These are phyloP conservation scores for Phaethornis superciliosus DNA, from an alignment of 2,113 vertebrate genomes.

Conservation along the genomic window DNA sequence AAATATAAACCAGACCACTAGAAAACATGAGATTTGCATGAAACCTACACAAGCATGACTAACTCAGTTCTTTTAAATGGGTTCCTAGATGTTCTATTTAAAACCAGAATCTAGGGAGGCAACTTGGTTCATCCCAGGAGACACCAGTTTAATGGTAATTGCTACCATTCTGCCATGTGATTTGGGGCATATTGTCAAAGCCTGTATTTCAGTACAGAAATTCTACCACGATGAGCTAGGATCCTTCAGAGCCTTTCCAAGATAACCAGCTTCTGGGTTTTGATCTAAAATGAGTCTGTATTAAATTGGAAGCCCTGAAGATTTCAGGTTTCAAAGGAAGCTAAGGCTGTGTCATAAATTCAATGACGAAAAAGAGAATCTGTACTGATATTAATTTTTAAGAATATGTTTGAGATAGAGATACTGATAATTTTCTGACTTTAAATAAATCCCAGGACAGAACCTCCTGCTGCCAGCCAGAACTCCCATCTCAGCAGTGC, in stretches of 20 bases:
- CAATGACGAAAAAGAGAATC: neutral
- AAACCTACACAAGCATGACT: neutral
- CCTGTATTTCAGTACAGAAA: neutral
- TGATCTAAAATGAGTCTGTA: neutral
- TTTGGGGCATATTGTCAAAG: neutral
- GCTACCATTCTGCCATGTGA: neutral
- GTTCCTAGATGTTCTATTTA: neutral
- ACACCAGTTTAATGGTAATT: neutral
- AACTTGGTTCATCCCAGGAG: neutral
- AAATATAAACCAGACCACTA: neutral
- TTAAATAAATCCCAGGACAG: slow-evolving; percentile 65
- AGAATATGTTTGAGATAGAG: neutral
- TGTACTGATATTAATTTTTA: neutral
- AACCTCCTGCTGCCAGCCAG: slow-evolving; percentile 77
- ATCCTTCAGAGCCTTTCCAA: neutral
- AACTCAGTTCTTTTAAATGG: neutral
- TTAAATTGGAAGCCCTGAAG: neutral
- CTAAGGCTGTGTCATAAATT: neutral
- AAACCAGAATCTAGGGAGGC: neutral
- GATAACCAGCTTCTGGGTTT: neutral
- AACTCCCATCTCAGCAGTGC: slow-evolving; percentile 76
- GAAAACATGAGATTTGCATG: neutral
- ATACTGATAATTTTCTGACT: neutral
- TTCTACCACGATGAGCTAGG: neutral
- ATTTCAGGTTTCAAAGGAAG: neutral